Percentiles rank a stretch among this genome's conserved stretches.
Evolutionary conservation across 2,888 invertebrate genomes (phyloP).

Genomic region (Nysson spinosus): DNA sequence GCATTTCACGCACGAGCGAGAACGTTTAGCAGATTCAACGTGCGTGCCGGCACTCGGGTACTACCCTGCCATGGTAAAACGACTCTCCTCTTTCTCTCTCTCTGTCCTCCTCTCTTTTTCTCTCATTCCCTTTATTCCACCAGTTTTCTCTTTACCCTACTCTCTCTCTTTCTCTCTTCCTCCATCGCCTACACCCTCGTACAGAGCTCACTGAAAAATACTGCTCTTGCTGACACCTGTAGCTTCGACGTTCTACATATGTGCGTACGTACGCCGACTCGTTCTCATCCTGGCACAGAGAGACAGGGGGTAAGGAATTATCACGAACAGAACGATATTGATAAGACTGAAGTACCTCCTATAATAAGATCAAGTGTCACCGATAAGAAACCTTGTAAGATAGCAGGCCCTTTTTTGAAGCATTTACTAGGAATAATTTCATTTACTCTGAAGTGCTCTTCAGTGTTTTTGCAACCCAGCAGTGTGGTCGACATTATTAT

Average conservation of each 20-base stretch:
- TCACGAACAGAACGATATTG: conserved; percentile 44
- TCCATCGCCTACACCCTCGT: conserved; percentile 66
- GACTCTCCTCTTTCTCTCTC: conserved; percentile 56
- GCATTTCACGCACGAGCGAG: conserved; percentile 77
- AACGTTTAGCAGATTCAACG: conserved; percentile 77
- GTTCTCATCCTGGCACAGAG: conserved; percentile 46
- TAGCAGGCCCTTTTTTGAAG: no score
- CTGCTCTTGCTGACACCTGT: conserved; percentile 77
- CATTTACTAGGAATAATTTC: no score
- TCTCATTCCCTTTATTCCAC: conserved; percentile 37
- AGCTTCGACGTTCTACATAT: conserved; percentile 76
- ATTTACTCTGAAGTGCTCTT: no score
- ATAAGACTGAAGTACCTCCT: no score
- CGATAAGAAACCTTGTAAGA: no score
- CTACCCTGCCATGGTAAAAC: conserved; percentile 61
- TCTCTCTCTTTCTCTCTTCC: conserved; percentile 59
- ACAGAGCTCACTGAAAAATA: conserved; percentile 74
- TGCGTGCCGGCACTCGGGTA: conserved; percentile 74
- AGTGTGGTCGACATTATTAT: no score
- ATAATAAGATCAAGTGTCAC: no score
- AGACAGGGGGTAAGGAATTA: conserved; percentile 43
- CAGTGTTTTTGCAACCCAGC: no score
- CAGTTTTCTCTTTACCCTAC: conserved; percentile 48
- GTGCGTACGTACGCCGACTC: conserved; percentile 59
- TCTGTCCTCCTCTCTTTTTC: conserved; percentile 54